phyloP scores from a whole-genome alignment of 2,888 invertebrate genomes.

The Hydriomena furcata region DNA sequence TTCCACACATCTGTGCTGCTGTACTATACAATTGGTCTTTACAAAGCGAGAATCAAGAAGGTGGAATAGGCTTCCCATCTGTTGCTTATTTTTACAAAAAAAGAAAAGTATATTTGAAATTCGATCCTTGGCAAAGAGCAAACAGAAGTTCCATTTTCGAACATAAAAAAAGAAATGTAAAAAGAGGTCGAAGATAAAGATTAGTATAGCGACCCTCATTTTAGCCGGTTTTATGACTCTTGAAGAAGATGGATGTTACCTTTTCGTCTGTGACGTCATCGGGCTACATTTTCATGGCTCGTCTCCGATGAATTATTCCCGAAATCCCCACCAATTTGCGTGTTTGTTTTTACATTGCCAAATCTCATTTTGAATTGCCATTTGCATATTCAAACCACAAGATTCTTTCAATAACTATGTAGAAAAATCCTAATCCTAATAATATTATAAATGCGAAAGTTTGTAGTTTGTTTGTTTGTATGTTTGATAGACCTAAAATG shows the following conservation, averaged over 20 bases:
- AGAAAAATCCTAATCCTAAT: too few relatives aligned
- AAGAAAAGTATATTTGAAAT: neutral
- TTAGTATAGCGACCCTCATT: slow-evolving; percentile 29
- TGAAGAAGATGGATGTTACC: slow-evolving; percentile 21
- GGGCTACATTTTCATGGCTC: slow-evolving; percentile 12
- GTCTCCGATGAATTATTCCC: slow-evolving; percentile 18
- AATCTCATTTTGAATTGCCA: too few relatives aligned
- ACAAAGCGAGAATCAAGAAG: slow-evolving; percentile 11
- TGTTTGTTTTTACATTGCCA: too few relatives aligned
- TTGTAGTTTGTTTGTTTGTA: too few relatives aligned
- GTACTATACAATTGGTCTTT: slow-evolving; percentile 12
- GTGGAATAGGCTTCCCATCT: neutral
- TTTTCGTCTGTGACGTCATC: slow-evolving; percentile 14
- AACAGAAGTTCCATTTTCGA: slow-evolving; percentile 5
- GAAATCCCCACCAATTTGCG: slow-evolving; percentile 11
- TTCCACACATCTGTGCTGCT: slow-evolving; percentile 21
- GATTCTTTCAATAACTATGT: too few relatives aligned
- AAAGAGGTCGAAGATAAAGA: slow-evolving; percentile 27
- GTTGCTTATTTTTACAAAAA: neutral
- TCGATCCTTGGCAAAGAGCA: neutral
- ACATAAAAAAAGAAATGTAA: slow-evolving; percentile 9
- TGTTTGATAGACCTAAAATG: too few relatives aligned
- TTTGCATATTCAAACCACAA: too few relatives aligned
- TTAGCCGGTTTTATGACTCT: slow-evolving; percentile 25
- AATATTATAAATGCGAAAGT: too few relatives aligned